These are phyloP conservation scores for Cirrhinus molitorella DNA, from an alignment of 2,797 vertebrate genomes.

Conservation along the genomic window DNA sequence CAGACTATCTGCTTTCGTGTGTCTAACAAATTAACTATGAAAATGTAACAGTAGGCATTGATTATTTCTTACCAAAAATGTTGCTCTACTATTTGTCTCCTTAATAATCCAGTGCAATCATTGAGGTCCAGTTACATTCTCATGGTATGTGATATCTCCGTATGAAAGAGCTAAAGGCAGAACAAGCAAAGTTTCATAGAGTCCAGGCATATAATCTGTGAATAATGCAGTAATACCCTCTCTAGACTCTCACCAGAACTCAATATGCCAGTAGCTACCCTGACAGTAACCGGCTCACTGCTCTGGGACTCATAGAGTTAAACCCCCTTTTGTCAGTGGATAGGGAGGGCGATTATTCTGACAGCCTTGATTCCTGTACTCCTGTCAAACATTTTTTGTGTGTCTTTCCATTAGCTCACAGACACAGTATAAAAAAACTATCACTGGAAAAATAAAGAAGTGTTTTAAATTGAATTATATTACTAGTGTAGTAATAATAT, in stretches of 20 bases:
- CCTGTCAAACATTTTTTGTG: constrained; percentile 12
- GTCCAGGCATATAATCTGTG: constrained; percentile 17
- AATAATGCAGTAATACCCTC: constrained; percentile 8
- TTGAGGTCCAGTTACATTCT: constrained; percentile 35
- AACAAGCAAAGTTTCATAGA: constrained; percentile 29
- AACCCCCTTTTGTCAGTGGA: constrained; percentile 23
- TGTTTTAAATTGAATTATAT: neutral
- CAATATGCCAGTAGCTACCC: neutral
- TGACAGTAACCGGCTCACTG: constrained; percentile 32
- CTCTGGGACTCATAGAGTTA: constrained; percentile 42
- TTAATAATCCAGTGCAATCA: constrained; percentile 42
- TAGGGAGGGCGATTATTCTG: constrained; percentile 26
- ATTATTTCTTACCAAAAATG: constrained; percentile 58
- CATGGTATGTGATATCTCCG: constrained; percentile 16
- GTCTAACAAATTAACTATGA: neutral
- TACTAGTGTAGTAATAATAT: neutral
- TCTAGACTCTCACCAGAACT: constrained; percentile 6
- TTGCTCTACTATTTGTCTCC: constrained; percentile 11
- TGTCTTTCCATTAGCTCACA: constrained; percentile 7
- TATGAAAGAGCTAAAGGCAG: constrained; percentile 16
- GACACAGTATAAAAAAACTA: neutral
- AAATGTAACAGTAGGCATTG: neutral
- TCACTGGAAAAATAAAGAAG: neutral
- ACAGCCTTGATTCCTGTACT: constrained; percentile 38
- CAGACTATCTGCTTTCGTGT: neutral